A percentile compares a stretch with the other conserved stretches of the same genome.
Evolutionary conservation across 2,113 vertebrate genomes (phyloP).

Genomic region (Canis aureus): DNA sequence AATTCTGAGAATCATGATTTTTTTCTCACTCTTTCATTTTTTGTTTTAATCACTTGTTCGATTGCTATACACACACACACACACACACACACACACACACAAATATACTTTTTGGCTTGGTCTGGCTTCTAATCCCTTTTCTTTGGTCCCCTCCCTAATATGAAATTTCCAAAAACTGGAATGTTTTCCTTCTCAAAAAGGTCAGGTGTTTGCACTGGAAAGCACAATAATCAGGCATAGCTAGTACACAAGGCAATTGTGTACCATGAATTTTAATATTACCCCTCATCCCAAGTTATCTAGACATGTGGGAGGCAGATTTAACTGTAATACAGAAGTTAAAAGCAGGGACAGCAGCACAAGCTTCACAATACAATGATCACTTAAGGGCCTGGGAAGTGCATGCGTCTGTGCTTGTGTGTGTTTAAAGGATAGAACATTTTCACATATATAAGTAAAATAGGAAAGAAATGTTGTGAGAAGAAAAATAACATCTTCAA

Average conservation of each 20-base stretch:
- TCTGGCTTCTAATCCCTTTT: conserved; percentile 19
- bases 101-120: not conserved
- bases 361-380: conserved; percentile 19
- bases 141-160: not conserved
- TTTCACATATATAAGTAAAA: conserved; percentile 34
- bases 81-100: not conserved
- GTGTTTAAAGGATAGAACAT: not conserved
- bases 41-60: not conserved
- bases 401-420: not conserved
- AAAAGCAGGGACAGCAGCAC: not conserved
- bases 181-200: not conserved
- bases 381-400: not conserved
- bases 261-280: not conserved
- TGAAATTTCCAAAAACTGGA: not conserved
- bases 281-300: not conserved
- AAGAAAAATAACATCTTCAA: not conserved
- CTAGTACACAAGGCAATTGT: not conserved
- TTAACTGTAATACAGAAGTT: not conserved
- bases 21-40: not conserved
- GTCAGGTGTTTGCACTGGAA: not conserved
- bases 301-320: not conserved
- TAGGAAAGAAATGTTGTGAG: not conserved
- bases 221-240: not conserved
- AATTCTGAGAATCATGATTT: conserved; percentile 44
- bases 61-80: not conserved